phyloP scores from a whole-genome alignment of 2,888 invertebrate species.

The Patella ulyssiponensis region DNA sequence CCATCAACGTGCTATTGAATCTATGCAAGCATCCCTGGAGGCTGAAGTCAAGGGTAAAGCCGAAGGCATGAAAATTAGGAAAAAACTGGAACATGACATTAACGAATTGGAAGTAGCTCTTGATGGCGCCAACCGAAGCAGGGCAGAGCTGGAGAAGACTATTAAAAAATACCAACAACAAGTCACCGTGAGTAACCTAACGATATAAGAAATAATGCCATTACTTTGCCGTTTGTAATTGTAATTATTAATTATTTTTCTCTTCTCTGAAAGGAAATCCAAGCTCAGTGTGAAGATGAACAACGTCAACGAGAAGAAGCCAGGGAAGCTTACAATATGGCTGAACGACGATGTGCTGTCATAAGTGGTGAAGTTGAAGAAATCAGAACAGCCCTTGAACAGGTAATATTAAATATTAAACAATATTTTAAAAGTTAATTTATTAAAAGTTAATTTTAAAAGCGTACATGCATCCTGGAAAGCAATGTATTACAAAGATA shows the following conservation, averaged over 20 bases:
- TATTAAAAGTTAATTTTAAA: no score
- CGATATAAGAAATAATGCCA: neutral
- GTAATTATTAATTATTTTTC: neutral
- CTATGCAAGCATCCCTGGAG: slow-evolving; percentile 98
- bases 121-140: slow-evolving; percentile 98
- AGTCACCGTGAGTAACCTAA: slow-evolving; percentile 79
- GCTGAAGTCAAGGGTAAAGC: slow-evolving; percentile 88
- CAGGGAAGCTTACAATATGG: slow-evolving; percentile 96
- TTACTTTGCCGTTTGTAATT: no score
- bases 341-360: slow-evolving; percentile 96
- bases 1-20: slow-evolving; percentile 98
- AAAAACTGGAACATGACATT: neutral
- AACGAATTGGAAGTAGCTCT: slow-evolving; percentile 75
- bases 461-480: no score
- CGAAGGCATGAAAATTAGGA: neutral
- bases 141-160: slow-evolving; percentile 98
- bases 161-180: slow-evolving; percentile 98
- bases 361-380: slow-evolving; percentile 98
- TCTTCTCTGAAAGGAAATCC: slow-evolving; percentile 77
- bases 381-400: slow-evolving; percentile 92
- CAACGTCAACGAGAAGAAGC: slow-evolving; percentile 97
- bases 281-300: slow-evolving; percentile 96
- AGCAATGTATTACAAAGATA: no score
- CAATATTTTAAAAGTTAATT: no score
- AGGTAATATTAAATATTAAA: neutral